These are phyloP conservation scores for Candidula unifasciata DNA, from an alignment of 2,888 invertebrate genomes.

Conservation along the genomic window DNA sequence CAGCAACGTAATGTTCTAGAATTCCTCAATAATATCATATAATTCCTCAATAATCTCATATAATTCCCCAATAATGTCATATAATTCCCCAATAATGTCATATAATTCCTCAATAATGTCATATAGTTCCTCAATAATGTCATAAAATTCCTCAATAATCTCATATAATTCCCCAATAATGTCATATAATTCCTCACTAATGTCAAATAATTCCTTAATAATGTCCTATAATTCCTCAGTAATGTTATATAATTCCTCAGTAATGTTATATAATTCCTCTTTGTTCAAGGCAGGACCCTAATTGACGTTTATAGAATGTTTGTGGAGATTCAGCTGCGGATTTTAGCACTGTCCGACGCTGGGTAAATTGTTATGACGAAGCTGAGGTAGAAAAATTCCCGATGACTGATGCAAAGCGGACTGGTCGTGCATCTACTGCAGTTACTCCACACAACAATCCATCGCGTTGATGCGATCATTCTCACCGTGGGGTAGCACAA, in stretches of 20 bases:
- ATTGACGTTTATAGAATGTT: neutral
- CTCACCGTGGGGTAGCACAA: neutral
- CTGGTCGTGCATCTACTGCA: no score
- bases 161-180: neutral
- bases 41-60: neutral
- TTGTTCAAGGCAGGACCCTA: neutral
- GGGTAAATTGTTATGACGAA: no score
- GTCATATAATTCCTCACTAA: neutral
- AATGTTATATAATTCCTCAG: neutral
- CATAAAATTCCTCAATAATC: neutral
- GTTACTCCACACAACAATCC: no score
- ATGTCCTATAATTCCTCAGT: neutral
- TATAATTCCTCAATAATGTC: neutral
- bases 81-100: neutral
- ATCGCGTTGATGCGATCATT: no score
- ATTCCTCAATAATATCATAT: neutral
- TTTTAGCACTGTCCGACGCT: neutral
- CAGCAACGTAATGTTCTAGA: no score
- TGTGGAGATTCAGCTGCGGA: neutral
- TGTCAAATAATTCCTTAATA: neutral
- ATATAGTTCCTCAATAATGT: neutral
- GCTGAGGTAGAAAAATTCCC: no score
- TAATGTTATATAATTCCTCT: neutral
- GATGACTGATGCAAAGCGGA: no score
- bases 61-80: neutral